These are phyloP conservation scores for Agriopis leucophaearia DNA, from an alignment of 2,888 invertebrate species.

Conservation along the genomic window DNA sequence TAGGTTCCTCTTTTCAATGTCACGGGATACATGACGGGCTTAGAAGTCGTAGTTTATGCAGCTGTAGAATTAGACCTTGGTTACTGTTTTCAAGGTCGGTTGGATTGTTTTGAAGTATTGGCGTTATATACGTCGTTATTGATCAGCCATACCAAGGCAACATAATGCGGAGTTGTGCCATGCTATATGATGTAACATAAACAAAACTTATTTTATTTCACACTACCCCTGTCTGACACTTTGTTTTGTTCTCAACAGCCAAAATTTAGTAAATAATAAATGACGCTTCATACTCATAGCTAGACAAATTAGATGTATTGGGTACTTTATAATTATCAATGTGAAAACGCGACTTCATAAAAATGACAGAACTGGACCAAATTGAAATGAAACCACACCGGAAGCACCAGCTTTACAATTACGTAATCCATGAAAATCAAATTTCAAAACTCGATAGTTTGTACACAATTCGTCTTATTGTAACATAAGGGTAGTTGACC, in stretches of 20 bases:
- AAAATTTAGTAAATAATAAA: too few relatives aligned
- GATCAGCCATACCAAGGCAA: not conserved
- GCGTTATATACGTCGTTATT: not conserved
- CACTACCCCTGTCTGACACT: too few relatives aligned
- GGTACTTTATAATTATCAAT: too few relatives aligned
- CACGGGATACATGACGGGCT: constrained; percentile 26
- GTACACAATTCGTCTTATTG: constrained; percentile 5
- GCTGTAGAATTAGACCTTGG: constrained; percentile 12
- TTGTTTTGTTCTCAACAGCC: too few relatives aligned
- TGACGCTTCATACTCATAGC: too few relatives aligned
- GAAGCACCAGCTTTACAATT: not conserved
- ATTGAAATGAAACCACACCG: too few relatives aligned
- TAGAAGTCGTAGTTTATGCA: constrained; percentile 13
- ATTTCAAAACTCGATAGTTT: constrained; percentile 4
- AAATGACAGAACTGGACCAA: too few relatives aligned
- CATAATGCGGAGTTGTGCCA: not conserved
- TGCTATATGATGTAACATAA: not conserved
- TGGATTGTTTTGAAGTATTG: not conserved
- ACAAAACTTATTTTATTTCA: not conserved
- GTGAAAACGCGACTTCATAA: too few relatives aligned
- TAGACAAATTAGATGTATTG: too few relatives aligned
- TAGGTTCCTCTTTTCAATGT: constrained; percentile 42
- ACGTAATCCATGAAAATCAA: not conserved
- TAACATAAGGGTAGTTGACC: constrained; percentile 19
- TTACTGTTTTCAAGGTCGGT: constrained; percentile 9